These are phyloP conservation scores for Acanthosoma haemorrhoidale DNA, from an alignment of 2,888 invertebrate species.

Conservation along the genomic window DNA sequence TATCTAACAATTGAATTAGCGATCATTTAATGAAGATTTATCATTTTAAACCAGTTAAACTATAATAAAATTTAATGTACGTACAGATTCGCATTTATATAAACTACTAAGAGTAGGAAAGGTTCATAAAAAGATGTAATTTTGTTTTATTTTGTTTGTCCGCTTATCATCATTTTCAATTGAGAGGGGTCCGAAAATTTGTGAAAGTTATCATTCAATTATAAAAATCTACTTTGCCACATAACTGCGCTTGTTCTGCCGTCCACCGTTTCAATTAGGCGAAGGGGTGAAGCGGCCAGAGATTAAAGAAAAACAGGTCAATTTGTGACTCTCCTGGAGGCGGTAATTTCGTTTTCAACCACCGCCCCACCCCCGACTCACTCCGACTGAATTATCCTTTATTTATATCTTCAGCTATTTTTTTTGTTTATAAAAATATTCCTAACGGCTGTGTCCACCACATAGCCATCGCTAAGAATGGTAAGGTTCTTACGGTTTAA, in stretches of 20 bases:
- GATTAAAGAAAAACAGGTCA: background rate
- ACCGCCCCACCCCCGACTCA: background rate
- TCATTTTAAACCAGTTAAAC: too few species aligned
- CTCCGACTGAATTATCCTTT: background rate
- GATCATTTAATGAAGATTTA: too few species aligned
- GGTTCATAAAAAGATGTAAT: too few species aligned
- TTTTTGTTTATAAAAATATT: background rate
- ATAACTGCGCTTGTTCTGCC: background rate
- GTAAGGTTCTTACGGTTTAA: too few species aligned
- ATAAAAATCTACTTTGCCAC: background rate
- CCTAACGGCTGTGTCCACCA: too few species aligned
- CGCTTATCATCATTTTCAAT: too few species aligned
- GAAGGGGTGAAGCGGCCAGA: background rate
- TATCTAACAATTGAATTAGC: too few species aligned
- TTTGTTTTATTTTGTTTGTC: too few species aligned
- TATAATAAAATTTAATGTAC: too few species aligned
- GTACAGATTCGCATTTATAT: too few species aligned
- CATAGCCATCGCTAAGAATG: too few species aligned
- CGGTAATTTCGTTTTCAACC: background rate
- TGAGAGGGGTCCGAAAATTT: background rate
- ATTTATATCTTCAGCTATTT: background rate
- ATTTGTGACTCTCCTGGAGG: background rate
- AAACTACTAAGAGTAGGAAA: too few species aligned
- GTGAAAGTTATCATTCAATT: background rate
- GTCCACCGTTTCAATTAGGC: background rate